Conservation (phyloP, 2,797 vertebrate species). For the Myiothlypis chrysogaster region DNA sequence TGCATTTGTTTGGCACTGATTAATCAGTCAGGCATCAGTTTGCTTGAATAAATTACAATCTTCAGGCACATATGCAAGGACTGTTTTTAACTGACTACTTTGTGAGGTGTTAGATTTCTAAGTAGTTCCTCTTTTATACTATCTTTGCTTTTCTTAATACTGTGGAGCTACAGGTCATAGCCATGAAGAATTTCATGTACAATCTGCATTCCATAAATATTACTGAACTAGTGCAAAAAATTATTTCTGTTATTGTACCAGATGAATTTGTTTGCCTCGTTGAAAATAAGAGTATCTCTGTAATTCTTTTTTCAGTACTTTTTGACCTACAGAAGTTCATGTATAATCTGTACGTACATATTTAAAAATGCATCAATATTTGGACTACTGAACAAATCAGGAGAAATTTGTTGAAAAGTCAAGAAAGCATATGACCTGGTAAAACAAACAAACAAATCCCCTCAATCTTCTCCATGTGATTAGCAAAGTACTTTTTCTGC, state of each 20-base stretch:
- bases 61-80: background rate
- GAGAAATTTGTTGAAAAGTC: background rate
- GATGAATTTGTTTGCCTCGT: background rate
- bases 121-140: background rate
- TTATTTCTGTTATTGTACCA: background rate
- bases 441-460: background rate
- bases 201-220: background rate
- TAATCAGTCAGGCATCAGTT: background rate
- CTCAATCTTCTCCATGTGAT: background rate
- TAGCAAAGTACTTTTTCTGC: background rate
- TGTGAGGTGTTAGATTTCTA: background rate
- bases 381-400: background rate
- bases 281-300: background rate
- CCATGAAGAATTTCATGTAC: background rate
- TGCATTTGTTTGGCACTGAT: background rate
- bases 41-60: background rate
- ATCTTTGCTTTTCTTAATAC: background rate
- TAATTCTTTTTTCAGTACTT: background rate
- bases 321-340: background rate
- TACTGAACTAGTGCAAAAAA: background rate
- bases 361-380: background rate
- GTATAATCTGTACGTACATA: background rate
- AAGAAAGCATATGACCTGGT: background rate
- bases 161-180: background rate
- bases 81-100: background rate